A percentile compares a stretch with the other conserved stretches of the same genome.
These are phyloP conservation scores for Heliconius erato DNA, from an alignment of 2,888 invertebrate species.

Conservation along the genomic window DNA sequence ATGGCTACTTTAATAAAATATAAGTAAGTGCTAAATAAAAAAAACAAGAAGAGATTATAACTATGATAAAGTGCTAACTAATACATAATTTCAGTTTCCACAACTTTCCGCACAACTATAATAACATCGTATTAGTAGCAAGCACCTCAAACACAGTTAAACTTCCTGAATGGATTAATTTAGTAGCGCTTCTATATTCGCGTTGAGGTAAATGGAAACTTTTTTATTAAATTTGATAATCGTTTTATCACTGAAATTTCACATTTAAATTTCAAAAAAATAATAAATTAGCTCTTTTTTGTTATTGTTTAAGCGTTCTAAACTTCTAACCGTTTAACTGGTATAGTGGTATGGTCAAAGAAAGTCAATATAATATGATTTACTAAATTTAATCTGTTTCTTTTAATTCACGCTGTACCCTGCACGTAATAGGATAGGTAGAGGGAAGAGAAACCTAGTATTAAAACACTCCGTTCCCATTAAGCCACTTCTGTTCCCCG, in stretches of 20 bases:
- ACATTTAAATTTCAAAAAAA: too few species aligned
- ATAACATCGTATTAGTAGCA: background rate
- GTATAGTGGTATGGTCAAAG: background rate
- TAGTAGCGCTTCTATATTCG: background rate
- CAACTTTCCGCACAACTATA: background rate
- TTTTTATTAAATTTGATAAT: constrained; percentile 1
- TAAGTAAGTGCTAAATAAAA: background rate
- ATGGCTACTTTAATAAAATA: background rate
- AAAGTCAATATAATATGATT: background rate
- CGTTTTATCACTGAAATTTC: too few species aligned
- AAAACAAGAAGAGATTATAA: background rate
- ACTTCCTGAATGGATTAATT: background rate
- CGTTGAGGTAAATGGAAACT: background rate
- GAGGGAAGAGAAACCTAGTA: too few species aligned
- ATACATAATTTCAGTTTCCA: background rate
- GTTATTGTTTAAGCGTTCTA: too few species aligned
- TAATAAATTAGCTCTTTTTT: too few species aligned
- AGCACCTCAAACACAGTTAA: background rate
- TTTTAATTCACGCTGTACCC: too few species aligned
- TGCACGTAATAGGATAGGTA: too few species aligned
- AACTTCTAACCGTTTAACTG: too few species aligned
- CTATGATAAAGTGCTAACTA: background rate
- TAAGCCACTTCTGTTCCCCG: too few species aligned
- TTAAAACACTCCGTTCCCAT: too few species aligned
- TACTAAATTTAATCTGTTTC: too few species aligned